Conservation (phyloP, 92 coral and sea anemone genomes). For the Epizoanthus illoricatus region DNA sequence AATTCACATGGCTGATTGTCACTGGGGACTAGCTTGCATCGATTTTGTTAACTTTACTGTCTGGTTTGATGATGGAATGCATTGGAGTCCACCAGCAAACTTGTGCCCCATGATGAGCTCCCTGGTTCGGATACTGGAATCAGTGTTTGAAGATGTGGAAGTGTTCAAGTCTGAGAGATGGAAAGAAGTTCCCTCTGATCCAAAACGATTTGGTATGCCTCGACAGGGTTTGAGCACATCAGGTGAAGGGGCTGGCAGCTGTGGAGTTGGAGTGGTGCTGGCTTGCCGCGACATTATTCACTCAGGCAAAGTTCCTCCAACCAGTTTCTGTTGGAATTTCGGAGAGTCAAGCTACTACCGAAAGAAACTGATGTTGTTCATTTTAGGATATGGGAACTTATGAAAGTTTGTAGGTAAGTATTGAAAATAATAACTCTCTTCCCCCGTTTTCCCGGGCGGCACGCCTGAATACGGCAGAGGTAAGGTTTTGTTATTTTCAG, state of each 20-base stretch:
- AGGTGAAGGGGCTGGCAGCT: slow-evolving; percentile 21
- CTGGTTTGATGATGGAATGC: slow-evolving; percentile 18
- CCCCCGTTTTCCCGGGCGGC: neutral
- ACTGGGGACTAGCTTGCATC: slow-evolving; percentile 20
- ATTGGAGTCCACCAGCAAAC: neutral
- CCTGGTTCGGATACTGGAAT: neutral
- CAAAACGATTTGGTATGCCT: too few relatives aligned
- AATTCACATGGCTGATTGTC: slow-evolving; percentile 18
- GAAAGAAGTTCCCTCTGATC: too few relatives aligned
- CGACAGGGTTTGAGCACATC: neutral
- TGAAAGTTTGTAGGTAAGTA: too few relatives aligned
- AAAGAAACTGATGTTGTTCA: slow-evolving; percentile 25
- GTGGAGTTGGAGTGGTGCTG: neutral
- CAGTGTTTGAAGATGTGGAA: neutral
- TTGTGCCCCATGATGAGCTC: neutral
- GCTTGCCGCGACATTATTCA: slow-evolving; percentile 21
- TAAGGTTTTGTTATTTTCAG: too few relatives aligned
- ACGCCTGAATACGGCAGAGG: too few relatives aligned
- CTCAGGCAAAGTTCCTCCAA: slow-evolving; percentile 14
- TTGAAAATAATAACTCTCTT: too few relatives aligned
- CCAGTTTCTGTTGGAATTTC: slow-evolving; percentile 21
- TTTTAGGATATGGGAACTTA: too few relatives aligned
- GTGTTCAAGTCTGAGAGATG: too few relatives aligned
- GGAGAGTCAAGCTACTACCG: slow-evolving; percentile 39
- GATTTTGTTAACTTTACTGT: slow-evolving; percentile 11